Evolutionary conservation across 1,140 invertebrate species (phyloP).

Genomic region (Thrips palmi): DNA sequence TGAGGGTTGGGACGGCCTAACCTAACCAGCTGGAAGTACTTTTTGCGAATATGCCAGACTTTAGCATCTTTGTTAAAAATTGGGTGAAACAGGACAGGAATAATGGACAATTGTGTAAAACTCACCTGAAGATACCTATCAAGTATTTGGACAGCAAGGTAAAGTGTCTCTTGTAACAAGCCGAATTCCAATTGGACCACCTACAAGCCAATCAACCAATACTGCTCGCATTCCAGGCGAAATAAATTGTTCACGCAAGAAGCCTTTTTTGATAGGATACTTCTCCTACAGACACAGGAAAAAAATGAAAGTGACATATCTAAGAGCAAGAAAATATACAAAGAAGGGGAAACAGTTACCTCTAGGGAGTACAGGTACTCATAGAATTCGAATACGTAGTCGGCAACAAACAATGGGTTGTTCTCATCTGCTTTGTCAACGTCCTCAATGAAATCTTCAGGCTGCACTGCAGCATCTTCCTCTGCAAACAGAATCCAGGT

Average conservation of each 20-base stretch:
- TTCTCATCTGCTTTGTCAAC: constrained; percentile 57
- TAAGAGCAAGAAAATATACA: too few relatives aligned
- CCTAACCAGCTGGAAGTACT: too few relatives aligned
- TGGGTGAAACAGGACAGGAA: too few relatives aligned
- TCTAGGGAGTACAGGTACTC: constrained; percentile 55
- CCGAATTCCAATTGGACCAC: constrained; percentile 80
- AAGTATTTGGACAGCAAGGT: constrained; percentile 70
- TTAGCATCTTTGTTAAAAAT: too few relatives aligned
- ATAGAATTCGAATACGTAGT: constrained; percentile 76
- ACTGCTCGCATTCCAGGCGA: constrained; percentile 73
- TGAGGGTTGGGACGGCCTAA: too few relatives aligned
- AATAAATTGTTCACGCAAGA: constrained; percentile 43
- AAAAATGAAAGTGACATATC: too few relatives aligned
- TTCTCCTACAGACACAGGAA: constrained; percentile 29
- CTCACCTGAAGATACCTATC: constrained; percentile 79
- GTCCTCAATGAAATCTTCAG: too few relatives aligned
- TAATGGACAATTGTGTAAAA: too few relatives aligned
- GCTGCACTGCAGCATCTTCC: too few relatives aligned
- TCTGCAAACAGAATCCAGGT: too few relatives aligned
- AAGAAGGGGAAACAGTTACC: too few relatives aligned
- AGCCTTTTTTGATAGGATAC: constrained; percentile 37
- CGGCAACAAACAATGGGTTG: constrained; percentile 57
- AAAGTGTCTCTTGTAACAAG: constrained; percentile 77
- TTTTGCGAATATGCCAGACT: too few relatives aligned
- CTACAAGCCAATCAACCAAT: constrained; percentile 84